Evolutionary conservation across 64 coral and sea anemone genomes (phyloP).

Genomic region (Actinia equina): DNA sequence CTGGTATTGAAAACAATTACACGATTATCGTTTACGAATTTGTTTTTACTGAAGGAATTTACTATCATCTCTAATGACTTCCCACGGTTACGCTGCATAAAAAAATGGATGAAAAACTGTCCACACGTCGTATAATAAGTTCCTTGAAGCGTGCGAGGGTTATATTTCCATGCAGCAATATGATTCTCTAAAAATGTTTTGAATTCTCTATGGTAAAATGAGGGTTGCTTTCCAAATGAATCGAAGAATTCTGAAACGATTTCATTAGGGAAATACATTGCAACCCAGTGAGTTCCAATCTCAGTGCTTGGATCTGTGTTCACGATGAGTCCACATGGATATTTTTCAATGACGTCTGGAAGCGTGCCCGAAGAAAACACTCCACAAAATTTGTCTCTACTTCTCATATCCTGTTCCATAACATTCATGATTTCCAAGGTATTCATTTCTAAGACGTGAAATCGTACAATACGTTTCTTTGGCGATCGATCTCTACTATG

Average conservation of each 20-base stretch:
- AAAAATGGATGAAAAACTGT: not conserved
- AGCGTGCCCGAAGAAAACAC: not conserved
- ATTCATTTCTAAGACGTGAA: conserved; percentile 6
- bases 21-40: not conserved
- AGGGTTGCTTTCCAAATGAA: conserved; percentile 28
- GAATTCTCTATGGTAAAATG: conserved; percentile 7
- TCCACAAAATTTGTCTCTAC: not conserved
- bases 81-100: not conserved
- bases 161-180: conserved; percentile 10
- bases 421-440: not conserved
- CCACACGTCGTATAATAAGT: conserved; percentile 19
- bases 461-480: conserved; percentile 5
- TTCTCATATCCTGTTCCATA: not conserved
- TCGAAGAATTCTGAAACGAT: conserved; percentile 22
- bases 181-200: conserved; percentile 11
- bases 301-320: conserved; percentile 6
- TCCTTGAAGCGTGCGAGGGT: conserved; percentile 25
- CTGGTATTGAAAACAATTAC: not conserved
- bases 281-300: conserved; percentile 10
- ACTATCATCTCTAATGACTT: not conserved
- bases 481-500: not conserved
- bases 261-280: conserved; percentile 16
- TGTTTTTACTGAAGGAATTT: not conserved
- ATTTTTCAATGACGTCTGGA: not conserved
- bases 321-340: not conserved